These are phyloP conservation scores for Drosophila fulvimacula DNA, from an alignment of 2,888 invertebrate species.

Conservation along the genomic window DNA sequence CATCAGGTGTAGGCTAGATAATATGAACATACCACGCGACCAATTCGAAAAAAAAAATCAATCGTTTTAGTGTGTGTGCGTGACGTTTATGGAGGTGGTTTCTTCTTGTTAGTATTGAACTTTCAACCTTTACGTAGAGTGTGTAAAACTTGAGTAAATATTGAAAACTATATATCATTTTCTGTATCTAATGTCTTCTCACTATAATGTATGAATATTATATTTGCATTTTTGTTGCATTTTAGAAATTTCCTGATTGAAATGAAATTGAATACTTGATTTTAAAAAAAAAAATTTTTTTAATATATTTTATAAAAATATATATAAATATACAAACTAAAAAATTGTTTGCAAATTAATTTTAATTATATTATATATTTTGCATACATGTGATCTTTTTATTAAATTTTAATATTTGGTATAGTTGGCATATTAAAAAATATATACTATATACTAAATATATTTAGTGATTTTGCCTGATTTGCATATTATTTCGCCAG, in stretches of 20 bases:
- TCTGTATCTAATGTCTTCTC: background rate
- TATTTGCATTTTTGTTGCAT: too few species aligned
- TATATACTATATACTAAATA: background rate
- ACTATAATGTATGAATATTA: background rate
- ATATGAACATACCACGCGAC: constrained; percentile 23
- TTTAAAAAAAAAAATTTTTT: too few species aligned
- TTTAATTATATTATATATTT: background rate
- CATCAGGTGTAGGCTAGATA: constrained; percentile 19
- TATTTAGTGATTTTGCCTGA: background rate
- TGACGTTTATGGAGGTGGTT: constrained; percentile 4
- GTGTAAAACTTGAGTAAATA: background rate
- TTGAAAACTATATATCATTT: too few species aligned
- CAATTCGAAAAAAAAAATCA: constrained; percentile 28
- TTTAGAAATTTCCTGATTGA: too few species aligned
- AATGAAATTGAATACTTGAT: too few species aligned
- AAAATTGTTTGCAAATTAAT: too few species aligned
- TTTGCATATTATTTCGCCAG: constrained; percentile 9
- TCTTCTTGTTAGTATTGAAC: background rate
- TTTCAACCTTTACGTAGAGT: background rate
- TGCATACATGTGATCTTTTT: too few species aligned
- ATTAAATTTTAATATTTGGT: too few species aligned
- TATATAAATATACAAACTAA: too few species aligned
- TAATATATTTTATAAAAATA: too few species aligned
- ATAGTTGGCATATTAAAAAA: too few species aligned
- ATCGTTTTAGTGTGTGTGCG: constrained; percentile 13